phyloP scores from a whole-genome alignment of 2,888 invertebrate genomes.

The Ichneumoninae sp. region DNA sequence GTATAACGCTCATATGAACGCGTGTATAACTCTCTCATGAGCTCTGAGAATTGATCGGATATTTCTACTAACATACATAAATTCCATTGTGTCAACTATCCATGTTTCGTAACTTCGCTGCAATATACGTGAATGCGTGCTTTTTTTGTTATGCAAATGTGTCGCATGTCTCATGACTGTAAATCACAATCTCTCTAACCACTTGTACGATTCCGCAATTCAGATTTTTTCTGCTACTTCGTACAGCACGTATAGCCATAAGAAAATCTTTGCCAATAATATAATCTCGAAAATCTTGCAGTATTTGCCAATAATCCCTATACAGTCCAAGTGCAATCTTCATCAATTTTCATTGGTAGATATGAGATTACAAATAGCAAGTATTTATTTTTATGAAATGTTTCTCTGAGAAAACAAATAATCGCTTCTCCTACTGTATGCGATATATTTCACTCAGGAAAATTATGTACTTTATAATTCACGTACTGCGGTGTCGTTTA shows the following conservation, averaged over 20 bases:
- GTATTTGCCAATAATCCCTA: not conserved
- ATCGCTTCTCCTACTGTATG: not conserved
- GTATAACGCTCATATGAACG: not conserved
- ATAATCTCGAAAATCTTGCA: not conserved
- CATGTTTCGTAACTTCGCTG: slow-evolving; percentile 9
- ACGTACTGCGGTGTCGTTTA: not conserved
- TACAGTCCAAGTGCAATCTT: not conserved
- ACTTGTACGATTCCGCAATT: slow-evolving; percentile 55
- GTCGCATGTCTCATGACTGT: slow-evolving; percentile 43
- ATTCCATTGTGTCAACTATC: slow-evolving; percentile 6
- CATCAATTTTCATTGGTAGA: not conserved
- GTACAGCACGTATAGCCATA: not conserved
- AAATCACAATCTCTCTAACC: slow-evolving; percentile 41
- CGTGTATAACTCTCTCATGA: not conserved
- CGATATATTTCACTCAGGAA: not conserved
- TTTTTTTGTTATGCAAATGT: slow-evolving; percentile 18
- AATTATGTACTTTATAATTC: not conserved
- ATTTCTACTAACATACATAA: slow-evolving; percentile 23
- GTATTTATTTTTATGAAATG: not conserved
- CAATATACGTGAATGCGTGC: slow-evolving; percentile 1
- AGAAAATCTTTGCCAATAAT: not conserved
- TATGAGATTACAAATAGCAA: not conserved
- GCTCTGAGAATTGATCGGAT: slow-evolving; percentile 34
- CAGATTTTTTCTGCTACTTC: slow-evolving; percentile 4
- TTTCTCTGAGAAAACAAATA: not conserved